These are phyloP conservation scores for Zaprionus gabonicus DNA, from an alignment of 1,140 invertebrate genomes.

Conservation along the genomic window DNA sequence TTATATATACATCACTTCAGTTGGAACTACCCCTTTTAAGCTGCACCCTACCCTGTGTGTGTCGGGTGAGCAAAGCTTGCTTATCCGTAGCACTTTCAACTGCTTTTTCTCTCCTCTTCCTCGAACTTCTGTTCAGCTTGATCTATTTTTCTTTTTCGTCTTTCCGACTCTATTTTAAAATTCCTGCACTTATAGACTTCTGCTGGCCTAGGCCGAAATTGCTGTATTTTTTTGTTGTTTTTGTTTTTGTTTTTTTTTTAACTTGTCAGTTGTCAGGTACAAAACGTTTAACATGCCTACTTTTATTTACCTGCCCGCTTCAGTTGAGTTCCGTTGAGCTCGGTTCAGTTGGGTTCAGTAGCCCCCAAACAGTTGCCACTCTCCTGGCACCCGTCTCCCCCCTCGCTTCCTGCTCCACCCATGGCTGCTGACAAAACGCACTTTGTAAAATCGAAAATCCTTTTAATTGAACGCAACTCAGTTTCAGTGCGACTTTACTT, in stretches of 20 bases:
- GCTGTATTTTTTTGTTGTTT: slow-evolving; percentile 39
- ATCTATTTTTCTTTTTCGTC: slow-evolving; percentile 33
- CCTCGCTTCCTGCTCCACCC: slow-evolving; percentile 9
- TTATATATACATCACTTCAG: no score
- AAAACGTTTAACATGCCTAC: slow-evolving; percentile 77
- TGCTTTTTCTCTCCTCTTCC: background rate
- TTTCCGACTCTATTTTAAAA: slow-evolving; percentile 58
- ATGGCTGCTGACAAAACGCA: slow-evolving; percentile 69
- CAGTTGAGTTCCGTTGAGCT: slow-evolving; percentile 25
- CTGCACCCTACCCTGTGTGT: background rate
- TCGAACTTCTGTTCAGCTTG: slow-evolving; percentile 9
- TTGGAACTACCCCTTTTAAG: background rate
- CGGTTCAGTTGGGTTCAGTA: slow-evolving; percentile 21
- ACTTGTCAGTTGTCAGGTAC: slow-evolving; percentile 71
- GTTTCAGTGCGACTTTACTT: slow-evolving; percentile 58
- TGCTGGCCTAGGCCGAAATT: slow-evolving; percentile 42
- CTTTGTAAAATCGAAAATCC: slow-evolving; percentile 80
- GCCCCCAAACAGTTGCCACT: background rate
- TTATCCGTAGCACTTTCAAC: background rate
- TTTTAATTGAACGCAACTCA: slow-evolving; percentile 79
- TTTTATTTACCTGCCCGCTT: slow-evolving; percentile 69
- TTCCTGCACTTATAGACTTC: slow-evolving; percentile 64
- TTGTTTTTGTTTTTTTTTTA: slow-evolving; percentile 31
- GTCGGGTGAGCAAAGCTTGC: background rate
- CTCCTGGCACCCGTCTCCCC: background rate